phyloP scores from a whole-genome alignment of 2,113 vertebrate genomes.

The Myotis yumanensis region DNA sequence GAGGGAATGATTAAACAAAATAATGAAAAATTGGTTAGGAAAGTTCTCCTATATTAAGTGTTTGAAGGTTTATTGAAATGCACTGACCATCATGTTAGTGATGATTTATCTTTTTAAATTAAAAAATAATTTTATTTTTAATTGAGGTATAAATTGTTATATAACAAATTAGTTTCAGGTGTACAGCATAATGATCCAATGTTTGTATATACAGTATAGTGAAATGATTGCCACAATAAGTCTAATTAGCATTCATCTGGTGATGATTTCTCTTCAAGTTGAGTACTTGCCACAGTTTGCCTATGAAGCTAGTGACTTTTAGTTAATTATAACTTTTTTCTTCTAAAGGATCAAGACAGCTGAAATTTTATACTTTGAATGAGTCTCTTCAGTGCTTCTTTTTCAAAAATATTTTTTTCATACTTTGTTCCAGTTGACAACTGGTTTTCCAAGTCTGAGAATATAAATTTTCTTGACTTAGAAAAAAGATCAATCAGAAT shows the following conservation, averaged over 20 bases:
- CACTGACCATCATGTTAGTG: not conserved
- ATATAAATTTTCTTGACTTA: slow-evolving; percentile 48
- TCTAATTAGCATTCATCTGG: too few relatives aligned
- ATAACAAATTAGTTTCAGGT: too few relatives aligned
- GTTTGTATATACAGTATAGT: too few relatives aligned
- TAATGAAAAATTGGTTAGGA: not conserved
- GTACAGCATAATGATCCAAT: too few relatives aligned
- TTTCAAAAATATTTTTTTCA: slow-evolving; percentile 56
- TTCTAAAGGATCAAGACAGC: slow-evolving; percentile 1
- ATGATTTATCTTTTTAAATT: not conserved
- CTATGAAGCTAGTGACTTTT: too few relatives aligned
- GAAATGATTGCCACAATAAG: too few relatives aligned
- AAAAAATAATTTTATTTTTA: too few relatives aligned
- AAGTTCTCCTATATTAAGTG: not conserved
- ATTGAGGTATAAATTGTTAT: too few relatives aligned
- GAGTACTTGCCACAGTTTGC: too few relatives aligned
- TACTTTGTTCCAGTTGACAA: slow-evolving; percentile 47
- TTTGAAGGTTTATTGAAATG: not conserved
- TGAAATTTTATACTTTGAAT: slow-evolving; percentile 44
- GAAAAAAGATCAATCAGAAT: slow-evolving; percentile 56
- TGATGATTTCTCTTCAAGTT: too few relatives aligned
- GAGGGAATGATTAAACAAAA: not conserved
- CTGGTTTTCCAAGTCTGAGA: slow-evolving; percentile 51
- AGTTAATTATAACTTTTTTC: slow-evolving; percentile 35
- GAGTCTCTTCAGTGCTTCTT: slow-evolving; percentile 24